These are phyloP conservation scores for Palythoa caribaeorum DNA, from an alignment of 92 coral and sea anemone genomes.

Conservation along the genomic window DNA sequence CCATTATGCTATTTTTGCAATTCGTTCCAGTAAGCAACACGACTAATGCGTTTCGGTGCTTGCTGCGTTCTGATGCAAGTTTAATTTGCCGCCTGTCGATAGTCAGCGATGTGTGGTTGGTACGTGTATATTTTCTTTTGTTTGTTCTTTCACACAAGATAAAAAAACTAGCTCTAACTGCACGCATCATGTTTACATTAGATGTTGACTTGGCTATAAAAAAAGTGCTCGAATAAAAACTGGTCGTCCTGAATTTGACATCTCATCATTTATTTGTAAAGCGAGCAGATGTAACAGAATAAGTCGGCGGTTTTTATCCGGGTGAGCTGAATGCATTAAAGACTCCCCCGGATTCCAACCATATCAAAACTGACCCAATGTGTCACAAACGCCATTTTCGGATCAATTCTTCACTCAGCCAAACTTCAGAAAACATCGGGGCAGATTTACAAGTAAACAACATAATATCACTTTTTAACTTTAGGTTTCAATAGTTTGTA, in stretches of 20 bases:
- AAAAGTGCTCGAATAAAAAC: too few relatives aligned
- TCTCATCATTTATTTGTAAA: constrained; percentile 32
- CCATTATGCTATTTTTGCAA: too few relatives aligned
- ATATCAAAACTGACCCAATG: constrained; percentile 28
- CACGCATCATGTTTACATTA: too few relatives aligned
- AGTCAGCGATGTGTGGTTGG: too few relatives aligned
- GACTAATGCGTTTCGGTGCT: too few relatives aligned
- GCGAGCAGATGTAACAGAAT: constrained; percentile 16
- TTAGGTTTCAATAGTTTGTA: background rate
- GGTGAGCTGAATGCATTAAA: constrained; percentile 47
- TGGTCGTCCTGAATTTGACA: background rate
- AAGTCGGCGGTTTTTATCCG: background rate
- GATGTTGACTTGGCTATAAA: too few relatives aligned
- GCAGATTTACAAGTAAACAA: constrained; percentile 15
- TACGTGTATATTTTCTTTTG: too few relatives aligned
- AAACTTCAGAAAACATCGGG: background rate
- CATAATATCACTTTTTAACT: background rate
- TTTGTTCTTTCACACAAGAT: too few relatives aligned
- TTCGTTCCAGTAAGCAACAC: too few relatives aligned
- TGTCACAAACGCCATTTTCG: constrained; percentile 24
- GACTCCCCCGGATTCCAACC: background rate
- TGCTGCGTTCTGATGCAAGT: too few relatives aligned
- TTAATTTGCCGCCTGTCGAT: too few relatives aligned
- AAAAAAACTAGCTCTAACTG: too few relatives aligned
- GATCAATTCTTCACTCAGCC: constrained; percentile 37